Conservation (phyloP, 2,797 vertebrate genomes). For the Gobionotothen gibberifrons region DNA sequence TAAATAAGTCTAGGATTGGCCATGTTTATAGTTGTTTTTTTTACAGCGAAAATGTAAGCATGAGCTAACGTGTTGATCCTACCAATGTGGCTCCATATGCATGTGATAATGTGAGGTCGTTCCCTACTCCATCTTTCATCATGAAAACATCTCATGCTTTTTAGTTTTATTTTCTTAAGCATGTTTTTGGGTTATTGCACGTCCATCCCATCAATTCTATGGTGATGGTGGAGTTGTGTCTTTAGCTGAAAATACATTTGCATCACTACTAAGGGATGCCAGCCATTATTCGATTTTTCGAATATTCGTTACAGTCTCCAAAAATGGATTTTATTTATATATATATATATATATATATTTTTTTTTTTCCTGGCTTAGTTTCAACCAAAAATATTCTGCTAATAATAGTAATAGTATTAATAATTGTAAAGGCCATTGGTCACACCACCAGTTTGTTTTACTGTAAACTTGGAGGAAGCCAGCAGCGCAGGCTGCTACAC, state of each 20-base stretch:
- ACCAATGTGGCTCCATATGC: slow-evolving; percentile 55
- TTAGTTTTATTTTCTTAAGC: slow-evolving; percentile 34
- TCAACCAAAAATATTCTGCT: too few relatives aligned
- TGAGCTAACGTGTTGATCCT: slow-evolving; percentile 42
- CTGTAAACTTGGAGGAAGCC: too few relatives aligned
- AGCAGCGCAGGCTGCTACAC: too few relatives aligned
- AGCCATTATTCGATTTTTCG: too few relatives aligned
- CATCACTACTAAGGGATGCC: too few relatives aligned
- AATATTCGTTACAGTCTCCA: too few relatives aligned
- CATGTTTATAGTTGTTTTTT: slow-evolving; percentile 6
- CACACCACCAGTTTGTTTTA: too few relatives aligned
- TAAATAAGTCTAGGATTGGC: slow-evolving; percentile 15
- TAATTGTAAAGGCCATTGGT: too few relatives aligned
- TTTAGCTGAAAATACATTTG: slow-evolving; percentile 50
- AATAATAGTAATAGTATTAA: too few relatives aligned
- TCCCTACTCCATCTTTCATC: slow-evolving; percentile 43
- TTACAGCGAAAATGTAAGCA: slow-evolving; percentile 32
- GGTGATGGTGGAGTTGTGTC: slow-evolving; percentile 75
- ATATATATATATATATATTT: too few relatives aligned
- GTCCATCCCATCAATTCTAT: slow-evolving; percentile 52
- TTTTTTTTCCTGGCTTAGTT: too few relatives aligned
- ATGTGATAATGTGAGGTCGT: slow-evolving; percentile 52
- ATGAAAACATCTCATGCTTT: slow-evolving; percentile 44
- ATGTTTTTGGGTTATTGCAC: slow-evolving; percentile 63
- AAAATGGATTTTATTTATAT: too few relatives aligned